Evolutionary conservation across 2,113 vertebrate species (phyloP), one percentile per base, ranked within the genome.

Genomic region (Neolamprologus toae): DNA sequence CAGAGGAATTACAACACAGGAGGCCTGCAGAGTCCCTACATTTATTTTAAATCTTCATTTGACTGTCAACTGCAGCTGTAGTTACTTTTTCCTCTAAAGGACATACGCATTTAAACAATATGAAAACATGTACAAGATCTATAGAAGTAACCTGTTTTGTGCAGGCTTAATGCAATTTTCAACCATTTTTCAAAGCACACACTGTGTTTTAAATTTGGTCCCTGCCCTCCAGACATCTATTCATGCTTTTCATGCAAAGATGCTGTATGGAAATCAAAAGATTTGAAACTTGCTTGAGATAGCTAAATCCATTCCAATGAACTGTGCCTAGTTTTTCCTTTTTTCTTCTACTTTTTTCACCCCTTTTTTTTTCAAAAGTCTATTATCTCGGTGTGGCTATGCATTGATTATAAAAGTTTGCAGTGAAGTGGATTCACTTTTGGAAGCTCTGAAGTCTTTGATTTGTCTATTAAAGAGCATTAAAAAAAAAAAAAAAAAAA

Each of bases 1-100:
- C 49, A 88, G 90, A 93, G 82, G 91, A 94, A 93, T 94, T 94
- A 93, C 93, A 89, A 82, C 82, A 73, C 86, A 85, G 90, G 91
- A 54, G 84, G 82, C 88, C 86, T 26, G 42, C 73, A 84, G 82
- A 81, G 42, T 89, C 82, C 79, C 42, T 35, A 68, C 89, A 87
- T 93, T 94, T 73, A 95, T 92, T 93, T 42, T 5, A 84, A 93
- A 91, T 88, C 84, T 59, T 90, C 35, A 63, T 92, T 87, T 91
- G 83, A 78, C 81, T 91, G 80, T 91, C 90, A 92, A 19, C 23
- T 54, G 80, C 61, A 78, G 80, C 81, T 80, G 73, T 66, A 80
- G 40, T 81, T 61, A 35, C 53, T 81, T 88, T 76, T 14, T 17
- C 26, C 78, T 47, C 33, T 37, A 73, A 84, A 83, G 71, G 79